These are phyloP conservation scores for Palythoa grandis DNA, from an alignment of 92 coral and sea anemone species.

Conservation along the genomic window DNA sequence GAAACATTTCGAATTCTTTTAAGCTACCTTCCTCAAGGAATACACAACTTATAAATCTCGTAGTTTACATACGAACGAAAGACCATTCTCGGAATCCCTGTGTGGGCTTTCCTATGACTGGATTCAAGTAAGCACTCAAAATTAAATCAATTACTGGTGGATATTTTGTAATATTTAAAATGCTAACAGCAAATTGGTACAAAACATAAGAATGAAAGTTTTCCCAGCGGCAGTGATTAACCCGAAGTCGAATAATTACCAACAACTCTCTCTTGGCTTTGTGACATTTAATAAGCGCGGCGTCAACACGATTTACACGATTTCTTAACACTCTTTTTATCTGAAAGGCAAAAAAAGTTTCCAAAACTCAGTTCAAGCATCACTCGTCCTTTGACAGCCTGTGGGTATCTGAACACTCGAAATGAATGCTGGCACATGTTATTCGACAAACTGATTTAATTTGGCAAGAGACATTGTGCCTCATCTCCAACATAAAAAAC, in stretches of 20 bases:
- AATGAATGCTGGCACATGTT: background rate
- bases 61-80: background rate
- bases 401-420: slow-evolving; percentile 4
- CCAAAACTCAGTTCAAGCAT: background rate
- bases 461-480: background rate
- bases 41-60: background rate
- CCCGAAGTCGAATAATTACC: background rate
- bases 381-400: background rate
- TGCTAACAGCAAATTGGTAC: background rate
- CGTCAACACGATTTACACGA: slow-evolving; percentile 12
- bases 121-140: background rate
- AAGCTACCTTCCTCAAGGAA: background rate
- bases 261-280: background rate
- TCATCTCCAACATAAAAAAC: background rate
- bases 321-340: background rate
- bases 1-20: background rate
- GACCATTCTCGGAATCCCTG: background rate
- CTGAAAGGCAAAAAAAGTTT: background rate
- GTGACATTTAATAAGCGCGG: background rate
- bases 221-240: background rate
- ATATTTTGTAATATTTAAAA: background rate
- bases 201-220: background rate
- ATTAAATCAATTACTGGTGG: background rate
- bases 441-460: background rate
- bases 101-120: background rate